Base-by-base conservation (phyloP, 2,113 vertebrate genomes). In the Bolborhynchus lineola region DNA sequence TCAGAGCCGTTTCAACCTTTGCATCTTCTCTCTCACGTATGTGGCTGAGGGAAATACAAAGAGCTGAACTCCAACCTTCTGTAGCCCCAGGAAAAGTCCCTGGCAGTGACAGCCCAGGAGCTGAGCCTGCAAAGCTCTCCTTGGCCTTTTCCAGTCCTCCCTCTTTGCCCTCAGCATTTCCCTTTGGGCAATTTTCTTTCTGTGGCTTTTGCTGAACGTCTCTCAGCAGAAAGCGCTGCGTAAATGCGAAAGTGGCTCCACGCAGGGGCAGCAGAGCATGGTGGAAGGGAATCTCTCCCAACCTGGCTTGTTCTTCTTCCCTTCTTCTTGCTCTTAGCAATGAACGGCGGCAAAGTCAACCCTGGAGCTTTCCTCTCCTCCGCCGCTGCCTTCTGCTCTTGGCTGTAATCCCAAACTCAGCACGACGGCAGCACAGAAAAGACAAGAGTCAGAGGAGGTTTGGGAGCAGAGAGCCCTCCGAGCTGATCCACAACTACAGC, bases 401-500 rank as follows among this genome's bases (percentile, higher is more conserved):
- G 62, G 78, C 81, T 78, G 35, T 57, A 17, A 70, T 35, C 90
- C 85, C 90, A 19, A 89, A 62, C 10, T 15, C 53, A 8, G 18
- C 28, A 39, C 0, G 4, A 35, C 31, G 14, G 23, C 2, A 44
- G 49, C 52, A 59, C 24, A n/a, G 33, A 41, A 11, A 57, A 28
- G 23, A 16, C 0, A 1, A 7, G 42, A 50, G 29, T 31, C 47
- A 16, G 28, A 23, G 39, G 20, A 39, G 31, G 3, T 16, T 33
- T 19, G 42, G 6, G 42, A 35, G 59, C 70, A 35, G 59, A 44
- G 52, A 24, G 47, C 28, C 13, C 78, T n/a, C 57, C 7, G 8
- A 11, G 2, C 0, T 35, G 33, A 13, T 20, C 76, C 46, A 10
- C 55, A 11, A 24, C 49, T 29, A 44, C 1, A 4, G 10, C 2